These are phyloP conservation scores for Episyrphus balteatus DNA, from an alignment of 1,140 invertebrate species.

Conservation along the genomic window DNA sequence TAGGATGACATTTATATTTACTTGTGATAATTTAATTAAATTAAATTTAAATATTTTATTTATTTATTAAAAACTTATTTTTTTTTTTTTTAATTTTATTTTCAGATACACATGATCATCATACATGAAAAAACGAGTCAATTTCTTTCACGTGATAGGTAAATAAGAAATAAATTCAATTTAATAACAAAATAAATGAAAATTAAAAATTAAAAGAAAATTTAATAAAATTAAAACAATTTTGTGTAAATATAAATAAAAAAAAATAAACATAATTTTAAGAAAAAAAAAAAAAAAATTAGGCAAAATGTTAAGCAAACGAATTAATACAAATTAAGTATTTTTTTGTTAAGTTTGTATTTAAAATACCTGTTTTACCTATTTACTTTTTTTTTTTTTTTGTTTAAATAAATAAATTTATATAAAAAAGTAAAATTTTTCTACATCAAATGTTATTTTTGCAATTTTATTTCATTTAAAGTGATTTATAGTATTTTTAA, in stretches of 20 bases:
- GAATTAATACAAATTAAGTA: too few relatives aligned
- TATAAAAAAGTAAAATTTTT: too few relatives aligned
- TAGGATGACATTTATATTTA: too few relatives aligned
- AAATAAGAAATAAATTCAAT: constrained; percentile 7
- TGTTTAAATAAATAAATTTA: too few relatives aligned
- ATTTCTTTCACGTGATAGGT: constrained; percentile 38
- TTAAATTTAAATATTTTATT: constrained; percentile 41
- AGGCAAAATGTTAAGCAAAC: not conserved
- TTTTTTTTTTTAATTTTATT: constrained; percentile 6
- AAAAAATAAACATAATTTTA: constrained; percentile 36
- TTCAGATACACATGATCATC: constrained; percentile 37
- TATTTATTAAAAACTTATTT: constrained; percentile 22
- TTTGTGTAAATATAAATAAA: not conserved
- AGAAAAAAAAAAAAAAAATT: constrained; percentile 25
- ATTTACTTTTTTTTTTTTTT: too few relatives aligned
- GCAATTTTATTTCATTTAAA: too few relatives aligned
- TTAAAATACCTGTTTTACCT: too few relatives aligned
- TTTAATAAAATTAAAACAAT: constrained; percentile 13
- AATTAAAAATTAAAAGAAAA: constrained; percentile 2
- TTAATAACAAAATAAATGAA: not conserved
- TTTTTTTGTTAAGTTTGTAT: too few relatives aligned
- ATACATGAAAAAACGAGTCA: constrained; percentile 38
- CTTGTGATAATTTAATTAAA: too few relatives aligned
- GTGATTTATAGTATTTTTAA: too few relatives aligned
- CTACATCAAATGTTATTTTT: too few relatives aligned